Conservation (phyloP, 2,888 invertebrate species). For the Xanthorhoe spadicearia region DNA sequence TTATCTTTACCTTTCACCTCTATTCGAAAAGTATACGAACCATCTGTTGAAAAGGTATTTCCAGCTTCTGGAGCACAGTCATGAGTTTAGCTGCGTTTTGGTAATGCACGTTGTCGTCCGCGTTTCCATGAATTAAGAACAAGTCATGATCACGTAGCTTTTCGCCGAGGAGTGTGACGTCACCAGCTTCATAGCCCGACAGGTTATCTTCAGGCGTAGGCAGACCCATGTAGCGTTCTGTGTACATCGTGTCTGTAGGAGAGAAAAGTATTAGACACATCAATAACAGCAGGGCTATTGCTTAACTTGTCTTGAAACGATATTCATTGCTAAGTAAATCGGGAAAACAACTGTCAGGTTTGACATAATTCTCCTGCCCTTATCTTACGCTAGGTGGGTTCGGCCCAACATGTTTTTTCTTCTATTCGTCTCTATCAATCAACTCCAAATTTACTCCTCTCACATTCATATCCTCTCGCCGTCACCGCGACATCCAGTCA, state of each 20-base stretch:
- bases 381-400: no score
- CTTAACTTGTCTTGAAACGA: no score
- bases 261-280: neutral
- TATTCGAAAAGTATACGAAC: constrained; percentile 78
- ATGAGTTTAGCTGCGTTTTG: constrained; percentile 92
- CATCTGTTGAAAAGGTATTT: constrained; percentile 93
- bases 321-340: no score
- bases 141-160: constrained; percentile 90
- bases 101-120: constrained; percentile 96
- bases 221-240: constrained; percentile 96
- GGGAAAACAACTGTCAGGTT: no score
- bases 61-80: constrained; percentile 88
- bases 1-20: no score
- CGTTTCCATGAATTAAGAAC: constrained; percentile 95
- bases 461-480: no score
- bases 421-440: no score
- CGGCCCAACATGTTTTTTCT: no score
- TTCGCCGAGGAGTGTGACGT: constrained; percentile 87
- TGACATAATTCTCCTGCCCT: no score
- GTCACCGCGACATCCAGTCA: no score
- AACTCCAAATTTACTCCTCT: no score
- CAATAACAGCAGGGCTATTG: no score
- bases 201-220: constrained; percentile 90
- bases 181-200: constrained; percentile 89
- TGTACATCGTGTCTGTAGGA: constrained; percentile 92